Evolutionary conservation across 2,888 invertebrate species (phyloP).

Genomic region (Tortrix viridana): DNA sequence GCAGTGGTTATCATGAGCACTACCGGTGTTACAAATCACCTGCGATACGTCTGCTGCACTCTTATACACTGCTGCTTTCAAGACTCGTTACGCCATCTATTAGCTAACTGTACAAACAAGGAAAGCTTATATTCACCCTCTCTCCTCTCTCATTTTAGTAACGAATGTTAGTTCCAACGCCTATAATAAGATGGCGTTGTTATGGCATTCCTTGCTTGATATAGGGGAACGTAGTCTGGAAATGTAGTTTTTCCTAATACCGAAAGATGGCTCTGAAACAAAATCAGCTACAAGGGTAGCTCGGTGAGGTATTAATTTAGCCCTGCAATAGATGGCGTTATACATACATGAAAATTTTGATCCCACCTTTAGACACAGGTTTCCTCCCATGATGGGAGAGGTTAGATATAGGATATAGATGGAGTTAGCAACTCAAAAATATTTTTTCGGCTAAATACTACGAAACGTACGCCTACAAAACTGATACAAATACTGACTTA

Average conservation of each 20-base stretch:
- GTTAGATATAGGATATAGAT: no score
- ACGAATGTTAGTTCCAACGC: background rate
- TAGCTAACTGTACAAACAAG: background rate
- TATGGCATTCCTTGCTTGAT: background rate
- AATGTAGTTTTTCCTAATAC: background rate
- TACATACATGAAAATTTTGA: no score
- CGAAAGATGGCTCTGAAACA: slow-evolving; percentile 14
- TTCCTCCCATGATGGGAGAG: no score
- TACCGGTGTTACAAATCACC: no score
- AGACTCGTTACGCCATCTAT: background rate
- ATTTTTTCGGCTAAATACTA: no score
- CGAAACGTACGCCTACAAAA: no score
- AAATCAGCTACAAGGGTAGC: background rate
- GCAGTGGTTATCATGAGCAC: background rate
- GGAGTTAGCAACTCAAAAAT: no score
- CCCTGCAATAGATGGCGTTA: slow-evolving; percentile 24
- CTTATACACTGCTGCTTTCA: background rate
- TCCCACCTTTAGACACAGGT: no score
- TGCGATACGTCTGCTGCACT: background rate
- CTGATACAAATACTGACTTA: no score
- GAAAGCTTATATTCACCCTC: slow-evolving; percentile 1
- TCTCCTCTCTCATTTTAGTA: background rate
- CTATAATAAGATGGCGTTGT: slow-evolving; percentile 17
- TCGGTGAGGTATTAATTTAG: background rate
- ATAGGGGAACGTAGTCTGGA: background rate